Evolutionary conservation across 2,797 vertebrate species (phyloP).

Genomic region (Tolypeutes matacus): DNA sequence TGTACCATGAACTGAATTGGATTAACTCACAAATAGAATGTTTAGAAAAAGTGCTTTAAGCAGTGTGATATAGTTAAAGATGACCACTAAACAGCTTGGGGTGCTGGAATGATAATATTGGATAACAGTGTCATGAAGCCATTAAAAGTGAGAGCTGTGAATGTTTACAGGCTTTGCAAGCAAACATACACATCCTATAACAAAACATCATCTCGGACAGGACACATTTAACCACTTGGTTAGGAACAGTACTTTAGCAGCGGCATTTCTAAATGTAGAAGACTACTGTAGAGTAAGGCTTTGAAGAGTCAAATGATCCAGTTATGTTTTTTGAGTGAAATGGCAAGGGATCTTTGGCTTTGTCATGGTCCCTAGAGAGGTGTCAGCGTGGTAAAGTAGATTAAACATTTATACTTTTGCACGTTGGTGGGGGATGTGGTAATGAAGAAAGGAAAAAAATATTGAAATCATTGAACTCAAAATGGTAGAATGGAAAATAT

Average conservation of each 20-base stretch:
- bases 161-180: neutral
- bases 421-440: neutral
- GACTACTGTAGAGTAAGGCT: neutral
- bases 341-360: neutral
- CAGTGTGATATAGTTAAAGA: neutral
- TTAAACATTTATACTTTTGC: neutral
- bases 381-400: neutral
- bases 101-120: neutral
- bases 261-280: slow-evolving; percentile 14
- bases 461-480: neutral
- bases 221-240: neutral
- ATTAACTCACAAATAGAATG: slow-evolving; percentile 38
- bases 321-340: neutral
- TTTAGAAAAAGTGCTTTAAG: slow-evolving; percentile 46
- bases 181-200: neutral
- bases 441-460: neutral
- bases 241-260: neutral
- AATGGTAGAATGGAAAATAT: neutral
- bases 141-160: slow-evolving; percentile 19
- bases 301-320: neutral
- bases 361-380: neutral
- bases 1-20: neutral
- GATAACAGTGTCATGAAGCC: neutral
- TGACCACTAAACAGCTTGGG: neutral
- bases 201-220: slow-evolving; percentile 23